Evolutionary conservation across 2,888 invertebrate genomes (phyloP).

Genomic region (Andricus curvator): DNA sequence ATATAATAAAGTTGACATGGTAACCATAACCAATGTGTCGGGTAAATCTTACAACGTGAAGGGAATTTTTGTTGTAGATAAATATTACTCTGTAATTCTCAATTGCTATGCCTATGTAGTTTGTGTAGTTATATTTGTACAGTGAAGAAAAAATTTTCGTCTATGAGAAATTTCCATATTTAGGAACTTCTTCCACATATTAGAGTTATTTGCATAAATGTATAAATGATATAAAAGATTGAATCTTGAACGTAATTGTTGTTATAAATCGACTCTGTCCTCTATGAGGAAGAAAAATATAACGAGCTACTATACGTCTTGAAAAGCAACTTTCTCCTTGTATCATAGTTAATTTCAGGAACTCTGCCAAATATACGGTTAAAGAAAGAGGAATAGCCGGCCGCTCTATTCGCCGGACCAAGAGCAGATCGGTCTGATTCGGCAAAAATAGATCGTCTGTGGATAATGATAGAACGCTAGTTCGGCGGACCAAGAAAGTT

Average conservation of each 20-base stretch:
- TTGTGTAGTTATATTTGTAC: no score
- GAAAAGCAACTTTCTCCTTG: background rate
- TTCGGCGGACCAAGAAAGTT: slow-evolving; percentile 26
- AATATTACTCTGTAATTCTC: no score
- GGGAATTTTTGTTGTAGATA: no score
- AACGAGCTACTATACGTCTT: background rate
- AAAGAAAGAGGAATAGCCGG: slow-evolving; percentile 9
- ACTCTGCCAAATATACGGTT: background rate
- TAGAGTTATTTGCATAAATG: no score
- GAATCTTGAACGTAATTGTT: background rate
- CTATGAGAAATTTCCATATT: no score
- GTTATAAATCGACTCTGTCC: background rate
- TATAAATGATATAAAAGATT: no score
- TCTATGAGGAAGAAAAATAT: background rate
- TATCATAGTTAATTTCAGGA: slow-evolving; percentile 4
- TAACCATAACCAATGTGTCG: no score
- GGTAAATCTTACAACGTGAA: no score
- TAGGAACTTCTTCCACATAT: no score
- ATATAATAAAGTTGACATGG: no score
- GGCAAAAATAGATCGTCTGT: slow-evolving; percentile 30
- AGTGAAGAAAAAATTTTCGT: no score
- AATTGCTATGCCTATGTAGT: no score
- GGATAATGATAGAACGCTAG: slow-evolving; percentile 38
- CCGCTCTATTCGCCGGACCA: slow-evolving; percentile 11
- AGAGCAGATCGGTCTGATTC: slow-evolving; percentile 31